phyloP scores from a whole-genome alignment of 2,888 invertebrate species.

The Neoaliturus tenellus region DNA sequence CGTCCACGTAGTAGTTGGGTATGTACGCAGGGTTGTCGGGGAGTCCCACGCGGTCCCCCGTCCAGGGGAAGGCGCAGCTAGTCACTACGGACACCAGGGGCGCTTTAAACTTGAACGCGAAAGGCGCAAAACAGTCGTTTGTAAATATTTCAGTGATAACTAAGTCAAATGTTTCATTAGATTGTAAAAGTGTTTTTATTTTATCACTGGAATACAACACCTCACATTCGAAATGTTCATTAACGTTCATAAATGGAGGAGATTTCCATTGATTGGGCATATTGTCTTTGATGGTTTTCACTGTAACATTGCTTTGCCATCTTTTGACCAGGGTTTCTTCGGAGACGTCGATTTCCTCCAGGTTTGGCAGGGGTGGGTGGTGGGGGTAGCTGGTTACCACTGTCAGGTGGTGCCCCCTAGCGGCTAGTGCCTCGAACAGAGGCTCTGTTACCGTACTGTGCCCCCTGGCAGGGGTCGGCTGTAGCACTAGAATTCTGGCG shows the following conservation, averaged over 20 bases:
- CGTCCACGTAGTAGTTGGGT: conserved; percentile 63
- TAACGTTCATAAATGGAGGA: not conserved
- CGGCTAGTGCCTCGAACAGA: conserved; percentile 67
- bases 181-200: not conserved
- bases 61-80: conserved; percentile 62
- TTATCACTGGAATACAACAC: not conserved
- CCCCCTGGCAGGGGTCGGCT: conserved; percentile 66
- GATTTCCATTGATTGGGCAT: not conserved
- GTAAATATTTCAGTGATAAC: conserved; percentile 67
- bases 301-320: not conserved
- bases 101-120: conserved; percentile 63
- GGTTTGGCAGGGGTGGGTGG: conserved; percentile 63
- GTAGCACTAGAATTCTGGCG: conserved; percentile 65
- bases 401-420: conserved; percentile 68
- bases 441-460: conserved; percentile 62
- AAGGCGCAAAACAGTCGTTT: conserved; percentile 66
- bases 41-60: conserved; percentile 59
- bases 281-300: not conserved
- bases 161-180: conserved; percentile 64
- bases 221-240: not conserved
- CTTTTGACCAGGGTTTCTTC: not conserved
- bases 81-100: conserved; percentile 62
- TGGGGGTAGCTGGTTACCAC: conserved; percentile 65
- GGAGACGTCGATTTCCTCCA: conserved; percentile 64
- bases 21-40: conserved; percentile 66